Evolutionary conservation across 2,797 vertebrate genomes (phyloP), one percentile per base, ranked within the genome.

Genomic region (Rhadinocentrus ornatus): DNA sequence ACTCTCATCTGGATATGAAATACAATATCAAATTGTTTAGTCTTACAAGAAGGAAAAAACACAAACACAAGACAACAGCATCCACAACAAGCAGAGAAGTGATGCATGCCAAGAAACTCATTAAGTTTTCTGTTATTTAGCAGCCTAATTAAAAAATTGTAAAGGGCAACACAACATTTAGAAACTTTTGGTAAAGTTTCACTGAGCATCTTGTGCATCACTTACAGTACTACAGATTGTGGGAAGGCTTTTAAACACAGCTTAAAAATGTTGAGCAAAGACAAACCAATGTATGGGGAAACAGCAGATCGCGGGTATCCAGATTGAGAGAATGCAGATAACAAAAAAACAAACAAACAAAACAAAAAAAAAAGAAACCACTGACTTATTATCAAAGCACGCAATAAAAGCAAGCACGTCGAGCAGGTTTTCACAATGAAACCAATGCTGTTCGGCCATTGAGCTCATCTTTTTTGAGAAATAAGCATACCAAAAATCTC

Each of bases 401-500:
- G 81, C 84, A 87, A 44, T 65, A 79, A 83, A 84, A 77, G 84
- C 86, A 91, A 83, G 85, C 90, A 90, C 60, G 77, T 84, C 74
- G 39, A 88, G 83, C 81, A 85, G 66, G 63, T 87, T 66, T 70
- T 74, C 78, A 85, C 84, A 78, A 50, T 54, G 59, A 80, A 81
- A 81, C 83, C 81, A 75, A 81, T 62, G 74, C 61, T 55, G 55
- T 75, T 94, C 89, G 91, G 87, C 93, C 94, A 95, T 93, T 95
- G 87, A 91, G 93, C 93, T 92, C 92, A 84, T 93, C 90, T 92
- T 50, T 61, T 69, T 35, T 90, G 77, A 93, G 91, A 88, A 94
- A 91, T 93, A 90, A 93, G 94, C 96, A 91, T 96, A 97, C 96
- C 96, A 96, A 97, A 96, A 76, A 95, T 96, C 93, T 97, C 96